Evolutionary conservation across 2,113 vertebrate genomes (phyloP), one percentile per base, ranked within the genome.

Genomic region (Nematolebias whitei): DNA sequence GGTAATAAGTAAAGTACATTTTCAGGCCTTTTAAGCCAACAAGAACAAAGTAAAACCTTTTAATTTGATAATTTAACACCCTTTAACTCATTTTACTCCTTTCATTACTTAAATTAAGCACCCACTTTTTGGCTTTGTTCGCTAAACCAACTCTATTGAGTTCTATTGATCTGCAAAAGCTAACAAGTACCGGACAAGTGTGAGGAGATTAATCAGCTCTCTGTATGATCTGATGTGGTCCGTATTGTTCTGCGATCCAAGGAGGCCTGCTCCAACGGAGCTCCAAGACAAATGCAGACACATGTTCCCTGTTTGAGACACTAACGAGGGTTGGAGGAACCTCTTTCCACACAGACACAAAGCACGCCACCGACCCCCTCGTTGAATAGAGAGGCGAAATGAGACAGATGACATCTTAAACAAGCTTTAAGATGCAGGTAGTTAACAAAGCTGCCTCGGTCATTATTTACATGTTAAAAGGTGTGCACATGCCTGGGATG

Each of bases 391-490:
- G 68, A 65, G 68, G 59, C 56, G 67, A 64, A 80, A 68, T 64
- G 83, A 83, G 89, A 86, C 90, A 90, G 88, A 89, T 90, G 88
- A 91, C 84, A 82, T 86, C 61, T 82, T 84, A 85, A 88, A 88
- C 87, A 78, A 72, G 85, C 76, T 63, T 79, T 87, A 87, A 83
- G 81, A 76, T 35, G 55, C 89, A 91, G 83, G 86, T 90, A 89
- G 54, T 61, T 68, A 74, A 89, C 88, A 87, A 88, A 87, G 85
- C 78, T 79, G 23, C 29, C 68, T 48, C 18, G 1, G 3, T 51
- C 74, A 76, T 29, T 67, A 88, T 90, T 90, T 86, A 7, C 87
- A 90, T 89, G 72, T 87, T 68, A 89, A 89, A 90, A 81, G 71
- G 38, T 32, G 3, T 6, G 18, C 76, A 72, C 78, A 73, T 71